Conservation (phyloP, 2,113 vertebrate species). For the Oncorhynchus gorbuscha region DNA sequence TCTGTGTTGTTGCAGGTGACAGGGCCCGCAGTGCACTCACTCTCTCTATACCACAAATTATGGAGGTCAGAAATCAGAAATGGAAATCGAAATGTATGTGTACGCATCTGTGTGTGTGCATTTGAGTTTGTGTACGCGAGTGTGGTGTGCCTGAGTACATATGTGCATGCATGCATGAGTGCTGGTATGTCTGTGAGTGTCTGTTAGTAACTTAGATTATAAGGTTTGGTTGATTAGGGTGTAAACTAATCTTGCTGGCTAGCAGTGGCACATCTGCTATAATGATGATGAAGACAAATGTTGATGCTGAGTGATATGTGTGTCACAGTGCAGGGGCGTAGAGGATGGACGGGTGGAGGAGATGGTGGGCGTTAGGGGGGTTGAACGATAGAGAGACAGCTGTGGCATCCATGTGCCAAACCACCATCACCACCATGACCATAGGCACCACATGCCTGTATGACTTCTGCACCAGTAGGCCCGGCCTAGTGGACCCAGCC, state of each 20-base stretch:
- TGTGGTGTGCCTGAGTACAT: constrained; percentile 21
- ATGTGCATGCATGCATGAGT: background rate
- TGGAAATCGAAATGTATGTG: constrained; percentile 55
- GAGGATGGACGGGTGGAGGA: background rate
- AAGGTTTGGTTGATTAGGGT: constrained; percentile 2
- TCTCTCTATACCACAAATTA: constrained; percentile 15
- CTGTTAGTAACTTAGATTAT: background rate
- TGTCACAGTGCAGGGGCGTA: background rate
- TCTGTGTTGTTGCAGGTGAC: constrained; percentile 72
- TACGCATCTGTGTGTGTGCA: constrained; percentile 24
- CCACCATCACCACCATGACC: constrained; percentile 5
- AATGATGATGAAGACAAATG: constrained; percentile 37
- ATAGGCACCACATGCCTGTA: constrained; percentile 14
- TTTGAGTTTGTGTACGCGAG: constrained; percentile 13
- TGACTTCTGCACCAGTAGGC: constrained; percentile 44
- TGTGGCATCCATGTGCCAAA: constrained; percentile 39
- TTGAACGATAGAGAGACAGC: constrained; percentile 32
- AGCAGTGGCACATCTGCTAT: constrained; percentile 47
- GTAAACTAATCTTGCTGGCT: constrained; percentile 23
- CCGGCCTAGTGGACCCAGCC: constrained; percentile 23
- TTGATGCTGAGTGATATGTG: constrained; percentile 26
- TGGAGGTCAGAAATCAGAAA: constrained; percentile 57
- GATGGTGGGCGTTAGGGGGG: background rate
- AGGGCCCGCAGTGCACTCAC: constrained; percentile 18
- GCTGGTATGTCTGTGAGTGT: background rate